phyloP scores from a whole-genome alignment of 2,797 vertebrate species.

The Hylomyscus alleni region DNA sequence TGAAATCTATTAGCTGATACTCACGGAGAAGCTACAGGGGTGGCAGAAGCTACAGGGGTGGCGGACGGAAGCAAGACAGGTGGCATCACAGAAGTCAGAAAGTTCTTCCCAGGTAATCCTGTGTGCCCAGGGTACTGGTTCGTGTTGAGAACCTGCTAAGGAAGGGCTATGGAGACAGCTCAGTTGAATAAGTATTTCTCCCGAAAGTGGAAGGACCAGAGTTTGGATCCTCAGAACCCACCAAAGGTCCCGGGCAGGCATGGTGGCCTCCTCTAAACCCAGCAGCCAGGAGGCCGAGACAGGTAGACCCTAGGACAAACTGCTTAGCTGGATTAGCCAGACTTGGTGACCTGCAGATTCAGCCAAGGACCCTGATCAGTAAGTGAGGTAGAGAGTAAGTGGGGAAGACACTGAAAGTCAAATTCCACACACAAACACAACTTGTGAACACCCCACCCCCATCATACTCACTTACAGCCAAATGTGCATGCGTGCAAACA shows the following conservation, averaged over 20 bases:
- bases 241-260: background rate
- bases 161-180: background rate
- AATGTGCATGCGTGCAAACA: background rate
- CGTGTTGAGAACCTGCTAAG: background rate
- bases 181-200: background rate
- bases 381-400: background rate
- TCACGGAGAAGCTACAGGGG: slow-evolving; percentile 75
- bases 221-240: background rate
- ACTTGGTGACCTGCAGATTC: background rate
- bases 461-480: background rate
- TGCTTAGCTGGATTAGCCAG: background rate
- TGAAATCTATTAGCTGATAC: slow-evolving; percentile 83
- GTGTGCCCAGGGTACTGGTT: background rate
- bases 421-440: background rate
- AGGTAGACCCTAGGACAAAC: background rate
- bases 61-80: slow-evolving; percentile 53
- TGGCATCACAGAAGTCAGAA: slow-evolving; percentile 7
- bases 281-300: background rate
- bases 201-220: background rate
- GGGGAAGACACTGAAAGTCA: background rate
- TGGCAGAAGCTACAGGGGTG: slow-evolving; percentile 72
- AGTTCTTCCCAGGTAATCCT: slow-evolving; percentile 62
- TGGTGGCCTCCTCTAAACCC: background rate
- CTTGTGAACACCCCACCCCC: background rate
- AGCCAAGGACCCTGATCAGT: background rate